Base-by-base conservation (phyloP, 2,888 invertebrate genomes). In the Nephrotoma flavescens region DNA sequence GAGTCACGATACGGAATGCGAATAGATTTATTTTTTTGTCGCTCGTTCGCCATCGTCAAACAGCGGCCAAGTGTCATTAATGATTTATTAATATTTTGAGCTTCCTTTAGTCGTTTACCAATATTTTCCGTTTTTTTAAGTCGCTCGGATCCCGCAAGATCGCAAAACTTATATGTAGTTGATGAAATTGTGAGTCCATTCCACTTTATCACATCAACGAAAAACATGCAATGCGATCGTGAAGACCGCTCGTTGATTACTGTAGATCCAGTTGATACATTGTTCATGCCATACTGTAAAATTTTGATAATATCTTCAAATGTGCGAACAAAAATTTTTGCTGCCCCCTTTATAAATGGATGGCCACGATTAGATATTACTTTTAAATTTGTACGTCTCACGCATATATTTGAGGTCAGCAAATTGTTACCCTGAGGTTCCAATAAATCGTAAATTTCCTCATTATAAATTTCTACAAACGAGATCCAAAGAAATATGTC, bases 401-500 rank as follows among this genome's bases (percentile, higher is more conserved):
- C 6, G 11, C 2, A 2, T 15, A 0, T 0, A 31, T 31, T 31
- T 31, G 31, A 31, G 31, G 31, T 31, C 31, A 31, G 71, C 31
- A 9, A 31, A 41, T 91, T 92, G 0, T 93, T 91, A 1, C 92
- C 90, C 0, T 92, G 91, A 0, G 93, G 91, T 83, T 93, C 93
- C 47, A 98, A 91, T 41, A 98, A 92, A 91, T 98, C 98, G 90
- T 95, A 96, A n/a, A 98, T 94, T 0, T 94, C 93, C 90, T 98
- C 98, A 90, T 98, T 98, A 91, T 98, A 98, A 83, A 98, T 96
- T 91, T 98, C 98, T 0, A 95, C 95, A 91, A 96, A 97, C 0
- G 97, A 97, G 19, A 98, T 94, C 97, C 97, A 96, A 0, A 96
- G 92, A 41, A 92, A 91, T 19, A 92, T 90, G 15, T 91, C 90